Base-by-base conservation (phyloP, 2,888 invertebrate species). In the Drosophila subquinaria region DNA sequence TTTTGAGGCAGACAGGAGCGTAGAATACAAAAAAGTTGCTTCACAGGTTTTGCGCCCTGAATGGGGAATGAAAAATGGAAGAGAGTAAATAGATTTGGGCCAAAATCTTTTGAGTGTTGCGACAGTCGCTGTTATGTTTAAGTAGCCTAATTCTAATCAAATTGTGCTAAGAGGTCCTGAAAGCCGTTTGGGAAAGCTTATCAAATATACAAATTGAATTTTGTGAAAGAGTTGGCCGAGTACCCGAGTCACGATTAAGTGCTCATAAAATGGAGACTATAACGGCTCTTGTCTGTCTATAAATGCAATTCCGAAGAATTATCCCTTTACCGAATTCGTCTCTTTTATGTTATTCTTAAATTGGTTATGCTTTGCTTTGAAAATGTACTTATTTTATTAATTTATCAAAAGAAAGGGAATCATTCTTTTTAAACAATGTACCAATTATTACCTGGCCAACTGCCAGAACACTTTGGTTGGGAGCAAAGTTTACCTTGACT, bases 401-500 rank as follows among this genome's bases (percentile, higher is more conserved):
- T 17, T 17, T 33, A 43, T 13, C 10, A 33, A 30, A 17, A 15
- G 8, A 42, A 42, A 30, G 11, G 13, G 20, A 5, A 15, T 4
- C 9, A 55, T 4, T 0, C n/a, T 27, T 13, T 10, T 23, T 11
- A 51, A 47, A 47, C 61, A 79, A 62, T 50, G 33, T 50, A 27
- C 15, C 33, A 45, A 51, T 62, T 48, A 45, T 20, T 38, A 30
- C 23, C 52, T 6, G 15, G 13, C 27, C 50, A 20, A 20, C 30
- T 36, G 60, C 68, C 47, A 62, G 60, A 60, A 72, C 50, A 77
- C 56, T 60, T 63, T 63, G 47, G 43, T 11, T 17, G 20, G 23
- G 27, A 33, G 62, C 17, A 17, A 1, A 17, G 17, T 74, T 66
- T 74, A 70, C 70, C 70, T 79, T 75, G 76, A 76, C 76, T 79